Base-by-base conservation (phyloP, 2,797 vertebrate species). In the Trachurus trachurus region DNA sequence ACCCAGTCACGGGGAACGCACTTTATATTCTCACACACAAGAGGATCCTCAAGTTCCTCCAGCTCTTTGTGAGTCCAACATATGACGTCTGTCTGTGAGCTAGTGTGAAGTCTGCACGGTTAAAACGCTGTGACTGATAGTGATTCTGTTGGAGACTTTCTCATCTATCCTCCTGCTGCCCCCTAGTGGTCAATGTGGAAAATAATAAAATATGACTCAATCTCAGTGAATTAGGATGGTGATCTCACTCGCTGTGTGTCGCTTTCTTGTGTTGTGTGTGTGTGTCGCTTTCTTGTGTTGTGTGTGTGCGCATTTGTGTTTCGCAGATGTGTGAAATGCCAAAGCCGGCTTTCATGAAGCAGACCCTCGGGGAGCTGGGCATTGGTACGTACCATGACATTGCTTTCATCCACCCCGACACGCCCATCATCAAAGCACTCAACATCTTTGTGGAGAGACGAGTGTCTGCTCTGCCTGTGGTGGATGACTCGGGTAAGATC, bases 11-110 rank as follows among this genome's bases (percentile, higher is more conserved):
- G 69, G 98, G 98, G 91, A 99, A 99, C 80, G 98, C 97, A 96
- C 98, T 99, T 96, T 99, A 99, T 95, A 99, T 99, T 82, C 98
- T 99, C 91, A 99, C 98, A 79, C 98, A 99, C 96, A 99, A 99
- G 95, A 96, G 98, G 96, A 98, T 99, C 94, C 97, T 99, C 94
- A 99, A 99, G 95, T 99, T 99, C 93, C 97, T 99, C 87, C 98
- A 99, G 95, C 98, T 99, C 86, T 99, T 99, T 96, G 98, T 99
- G 94, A 99, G 98, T 98, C 71, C 66, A 64, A 10, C 37, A 59
- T 26, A 59, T 26, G 26, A 10, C 19, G 21, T 16, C 56, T 15
- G 9, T 68, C 21, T 9, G 11, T 34, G 40, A 42, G 31, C 6
- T 17, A 40, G 1, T 39, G 42, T 64, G n/a, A 11, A 29, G 10